Percentiles rank a stretch among this genome's conserved stretches.
Evolutionary conservation across 2,888 invertebrate genomes (phyloP).

Genomic region (Fissipunctia ypsillon): DNA sequence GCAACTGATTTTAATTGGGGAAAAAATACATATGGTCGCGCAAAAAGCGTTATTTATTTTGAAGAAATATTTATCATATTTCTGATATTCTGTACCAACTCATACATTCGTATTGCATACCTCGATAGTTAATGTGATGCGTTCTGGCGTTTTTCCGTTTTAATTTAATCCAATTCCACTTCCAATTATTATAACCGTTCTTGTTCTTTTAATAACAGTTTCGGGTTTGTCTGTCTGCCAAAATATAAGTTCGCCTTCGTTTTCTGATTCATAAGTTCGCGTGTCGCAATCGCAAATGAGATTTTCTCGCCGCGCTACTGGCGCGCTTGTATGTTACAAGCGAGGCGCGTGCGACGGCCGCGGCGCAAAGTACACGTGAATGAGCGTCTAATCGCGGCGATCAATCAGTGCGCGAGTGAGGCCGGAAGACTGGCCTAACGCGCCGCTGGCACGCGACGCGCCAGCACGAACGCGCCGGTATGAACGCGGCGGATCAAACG

Average conservation of each 20-base stretch:
- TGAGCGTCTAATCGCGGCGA: conserved; percentile 57
- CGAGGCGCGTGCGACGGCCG: conserved; percentile 6
- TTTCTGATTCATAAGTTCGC: conserved; percentile 26
- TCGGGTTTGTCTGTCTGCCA: not conserved
- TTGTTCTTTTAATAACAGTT: not conserved
- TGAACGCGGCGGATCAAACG: not conserved
- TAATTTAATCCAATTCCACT: not conserved
- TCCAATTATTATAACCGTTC: not conserved
- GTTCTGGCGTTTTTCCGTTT: not conserved
- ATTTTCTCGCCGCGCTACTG: conserved; percentile 12
- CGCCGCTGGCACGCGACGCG: conserved; percentile 62
- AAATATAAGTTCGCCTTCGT: too few relatives aligned
- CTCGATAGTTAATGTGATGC: not conserved
- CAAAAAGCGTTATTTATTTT: conserved; percentile 32
- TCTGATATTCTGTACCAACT: conserved; percentile 15
- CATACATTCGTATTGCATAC: conserved; percentile 3
- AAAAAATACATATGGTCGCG: conserved; percentile 28
- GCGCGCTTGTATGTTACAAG: conserved; percentile 4
- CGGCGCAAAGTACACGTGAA: conserved; percentile 66
- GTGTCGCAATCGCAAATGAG: conserved; percentile 21
- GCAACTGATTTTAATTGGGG: conserved; percentile 49
- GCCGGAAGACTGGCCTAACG: conserved; percentile 64
- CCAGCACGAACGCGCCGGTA: not conserved
- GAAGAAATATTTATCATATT: conserved; percentile 11
- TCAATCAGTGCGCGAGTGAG: conserved; percentile 50